Percentiles rank a stretch among this genome's conserved stretches.
Evolutionary conservation across 2,888 invertebrate genomes (phyloP).

Genomic region (Bellardia bayeri): DNA sequence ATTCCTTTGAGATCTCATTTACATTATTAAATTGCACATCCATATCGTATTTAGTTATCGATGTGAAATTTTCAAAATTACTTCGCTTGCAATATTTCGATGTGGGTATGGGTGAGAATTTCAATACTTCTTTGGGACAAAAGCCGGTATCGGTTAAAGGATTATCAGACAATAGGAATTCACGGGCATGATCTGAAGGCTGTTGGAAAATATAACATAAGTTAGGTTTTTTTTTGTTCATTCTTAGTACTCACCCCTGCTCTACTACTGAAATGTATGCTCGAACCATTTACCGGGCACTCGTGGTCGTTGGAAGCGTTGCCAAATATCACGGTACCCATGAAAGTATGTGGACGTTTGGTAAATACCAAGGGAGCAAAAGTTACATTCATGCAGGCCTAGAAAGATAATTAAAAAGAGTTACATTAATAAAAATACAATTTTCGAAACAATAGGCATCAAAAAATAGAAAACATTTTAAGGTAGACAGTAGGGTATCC

Average conservation of each 20-base stretch:
- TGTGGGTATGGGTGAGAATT: conserved; percentile 83
- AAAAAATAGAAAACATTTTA: no score
- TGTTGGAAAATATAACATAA: conserved; percentile 64
- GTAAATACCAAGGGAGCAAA: conserved; percentile 83
- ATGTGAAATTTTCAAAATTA: conserved; percentile 83
- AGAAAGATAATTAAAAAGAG: conserved; percentile 24
- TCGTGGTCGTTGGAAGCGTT: conserved; percentile 77
- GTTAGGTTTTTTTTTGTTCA: neutral
- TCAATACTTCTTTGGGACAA: conserved; percentile 83
- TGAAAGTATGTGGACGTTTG: conserved; percentile 82
- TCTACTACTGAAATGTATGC: conserved; percentile 79
- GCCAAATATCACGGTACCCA: conserved; percentile 82
- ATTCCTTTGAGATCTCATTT: conserved; percentile 50
- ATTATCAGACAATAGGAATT: conserved; percentile 81
- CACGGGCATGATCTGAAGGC: conserved; percentile 83
- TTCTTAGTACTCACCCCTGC: conserved; percentile 81
- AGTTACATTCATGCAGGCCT: conserved; percentile 83
- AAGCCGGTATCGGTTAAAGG: conserved; percentile 81
- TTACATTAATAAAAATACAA: neutral
- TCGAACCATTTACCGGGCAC: conserved; percentile 81
- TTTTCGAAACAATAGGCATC: no score
- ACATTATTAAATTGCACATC: conserved; percentile 82
- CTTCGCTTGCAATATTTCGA: conserved; percentile 83
- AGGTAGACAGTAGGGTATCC: no score
- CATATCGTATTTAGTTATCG: conserved; percentile 82